A percentile compares a stretch with the other conserved stretches of the same genome.
Evolutionary conservation across 1,140 invertebrate species (phyloP).

Genomic region (Calliphora vicina): DNA sequence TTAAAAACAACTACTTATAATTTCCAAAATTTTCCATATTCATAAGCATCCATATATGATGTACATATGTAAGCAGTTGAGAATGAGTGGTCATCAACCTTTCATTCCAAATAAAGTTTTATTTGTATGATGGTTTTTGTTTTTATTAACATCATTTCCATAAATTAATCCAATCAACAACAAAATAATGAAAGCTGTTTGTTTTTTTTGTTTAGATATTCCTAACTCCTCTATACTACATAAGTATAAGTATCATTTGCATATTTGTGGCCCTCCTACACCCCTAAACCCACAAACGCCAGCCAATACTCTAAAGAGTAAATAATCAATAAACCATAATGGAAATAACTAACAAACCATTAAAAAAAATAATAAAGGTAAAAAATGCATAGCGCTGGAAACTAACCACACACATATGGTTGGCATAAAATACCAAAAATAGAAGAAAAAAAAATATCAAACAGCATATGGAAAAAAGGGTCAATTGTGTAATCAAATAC

Average conservation of each 20-base stretch:
- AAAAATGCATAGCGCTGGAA: not conserved
- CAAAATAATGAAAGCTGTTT: not conserved
- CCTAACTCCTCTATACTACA: not conserved
- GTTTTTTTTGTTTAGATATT: not conserved
- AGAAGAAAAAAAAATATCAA: too few relatives aligned
- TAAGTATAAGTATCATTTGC: constrained; percentile 21
- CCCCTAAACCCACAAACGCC: not conserved
- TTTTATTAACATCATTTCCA: not conserved
- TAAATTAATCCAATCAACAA: constrained; percentile 16
- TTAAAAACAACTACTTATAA: too few relatives aligned
- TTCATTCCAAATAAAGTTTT: not conserved
- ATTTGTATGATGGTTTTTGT: not conserved
- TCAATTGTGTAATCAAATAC: constrained; percentile 13
- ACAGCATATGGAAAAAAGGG: not conserved
- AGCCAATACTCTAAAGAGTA: not conserved
- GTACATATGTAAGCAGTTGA: too few relatives aligned
- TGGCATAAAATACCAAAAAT: not conserved
- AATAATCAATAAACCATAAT: constrained; percentile 31
- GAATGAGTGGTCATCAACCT: not conserved
- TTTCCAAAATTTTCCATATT: too few relatives aligned
- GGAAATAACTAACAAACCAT: constrained; percentile 21
- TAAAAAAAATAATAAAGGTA: not conserved
- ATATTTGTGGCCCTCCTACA: not conserved
- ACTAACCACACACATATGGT: not conserved
- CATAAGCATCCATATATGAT: too few relatives aligned